A percentile compares a stretch with the other conserved stretches of the same genome.
phyloP scores from a whole-genome alignment of 2,797 vertebrate species.

The Platalea minor region DNA sequence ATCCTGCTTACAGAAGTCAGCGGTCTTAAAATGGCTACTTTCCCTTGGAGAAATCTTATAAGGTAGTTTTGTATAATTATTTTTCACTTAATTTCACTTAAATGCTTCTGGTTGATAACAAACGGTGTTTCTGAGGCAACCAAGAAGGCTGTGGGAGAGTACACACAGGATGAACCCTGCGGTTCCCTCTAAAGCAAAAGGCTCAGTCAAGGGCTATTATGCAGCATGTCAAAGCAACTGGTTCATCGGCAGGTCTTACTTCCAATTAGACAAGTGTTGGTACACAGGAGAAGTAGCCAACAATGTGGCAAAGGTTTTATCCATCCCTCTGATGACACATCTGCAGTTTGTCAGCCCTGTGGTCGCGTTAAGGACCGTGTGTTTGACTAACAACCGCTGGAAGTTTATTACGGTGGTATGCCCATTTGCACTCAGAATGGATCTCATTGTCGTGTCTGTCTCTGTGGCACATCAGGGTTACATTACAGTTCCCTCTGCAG shows the following conservation, averaged over 20 bases:
- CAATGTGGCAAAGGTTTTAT: neutral
- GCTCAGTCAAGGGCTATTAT: neutral
- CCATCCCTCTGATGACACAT: neutral
- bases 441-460: neutral
- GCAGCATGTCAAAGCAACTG: neutral
- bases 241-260: neutral
- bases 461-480: neutral
- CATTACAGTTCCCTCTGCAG: neutral
- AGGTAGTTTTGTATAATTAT: neutral
- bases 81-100: neutral
- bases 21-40: neutral
- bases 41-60: neutral
- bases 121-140: neutral
- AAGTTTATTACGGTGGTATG: neutral
- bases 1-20: neutral
- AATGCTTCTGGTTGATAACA: neutral
- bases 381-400: neutral
- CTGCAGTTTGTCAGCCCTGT: neutral
- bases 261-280: neutral
- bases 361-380: fast-evolving
- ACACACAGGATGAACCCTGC: neutral
- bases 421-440: fast-evolving
- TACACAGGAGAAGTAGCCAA: neutral
- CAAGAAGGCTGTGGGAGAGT: neutral
- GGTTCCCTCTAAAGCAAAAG: neutral